A percentile compares a stretch with the other conserved stretches of the same genome.
Conservation (phyloP, 2,113 vertebrate species). For the Nesoenas mayeri region DNA sequence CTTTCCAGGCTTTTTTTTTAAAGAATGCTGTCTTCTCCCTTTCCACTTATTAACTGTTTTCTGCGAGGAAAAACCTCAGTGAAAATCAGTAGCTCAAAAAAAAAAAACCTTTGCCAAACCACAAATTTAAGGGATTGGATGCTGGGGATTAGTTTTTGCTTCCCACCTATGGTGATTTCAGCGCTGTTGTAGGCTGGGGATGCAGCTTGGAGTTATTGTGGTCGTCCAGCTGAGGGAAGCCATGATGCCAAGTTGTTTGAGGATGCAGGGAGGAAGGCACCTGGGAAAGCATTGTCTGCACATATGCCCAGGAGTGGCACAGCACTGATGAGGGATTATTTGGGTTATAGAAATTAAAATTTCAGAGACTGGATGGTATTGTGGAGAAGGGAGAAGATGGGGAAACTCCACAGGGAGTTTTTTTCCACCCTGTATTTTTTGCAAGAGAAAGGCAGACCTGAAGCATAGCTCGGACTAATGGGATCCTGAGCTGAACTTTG, state of each 20-base stretch:
- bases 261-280: not conserved
- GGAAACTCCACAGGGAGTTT: not conserved
- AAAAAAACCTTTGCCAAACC: not conserved
- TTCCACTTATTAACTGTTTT: not conserved
- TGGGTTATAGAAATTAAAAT: not conserved
- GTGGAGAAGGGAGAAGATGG: not conserved
- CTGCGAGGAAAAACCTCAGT: not conserved
- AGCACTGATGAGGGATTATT: not conserved
- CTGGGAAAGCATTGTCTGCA: not conserved
- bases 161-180: not conserved
- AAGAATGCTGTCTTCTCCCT: not conserved
- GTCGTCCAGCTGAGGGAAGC: not conserved
- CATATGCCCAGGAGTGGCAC: not conserved
- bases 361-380: not conserved
- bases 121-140: not conserved
- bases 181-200: not conserved
- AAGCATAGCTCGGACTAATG: constrained; percentile 11
- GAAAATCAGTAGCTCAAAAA: not conserved
- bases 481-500: constrained; percentile 35
- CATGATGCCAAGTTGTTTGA: not conserved
- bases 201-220: accelerated
- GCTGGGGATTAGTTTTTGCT: not conserved
- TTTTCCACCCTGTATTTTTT: not conserved
- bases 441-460: not conserved
- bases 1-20: not conserved